Evolutionary conservation across 2,888 invertebrate species (phyloP), one percentile per base, ranked within the genome.

Genomic region (Hedya salicella): DNA sequence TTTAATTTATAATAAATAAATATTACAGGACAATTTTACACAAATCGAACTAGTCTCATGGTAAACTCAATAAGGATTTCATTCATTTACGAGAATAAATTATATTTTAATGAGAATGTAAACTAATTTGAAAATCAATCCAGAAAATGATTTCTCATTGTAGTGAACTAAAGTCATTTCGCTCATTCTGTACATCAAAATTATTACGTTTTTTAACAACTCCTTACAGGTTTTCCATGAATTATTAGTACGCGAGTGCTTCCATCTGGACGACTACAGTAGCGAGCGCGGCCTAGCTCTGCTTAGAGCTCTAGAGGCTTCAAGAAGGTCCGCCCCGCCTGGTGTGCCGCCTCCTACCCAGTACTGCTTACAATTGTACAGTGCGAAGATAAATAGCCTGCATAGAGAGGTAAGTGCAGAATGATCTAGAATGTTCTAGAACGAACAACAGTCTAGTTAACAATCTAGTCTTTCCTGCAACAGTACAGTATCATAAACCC

Each of bases 351-450:
- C 91, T 0, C 89, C 88, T 6, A 86, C 91, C 0, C 90, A 91
- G 50, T 82, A 88, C 77, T 88, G 89, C n/a, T 69, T 91, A 30
- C 85, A 86, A 0, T 69, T 92, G 1, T 91, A 90, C 70, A 85
- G 83, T 44, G 69, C 30, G 0, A 70, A 85, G 0, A 50, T 80
- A 1, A 80, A 79, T 54, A 74, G 73, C 32, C 61, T 62, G 0
- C 56, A 73, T 16, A 69, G 72, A 60, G 81, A 88, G 78, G 89
- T 89, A n/a, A 70, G 74, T 52, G 36, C 36, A 48, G 44, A 57
- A 19, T 3, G 4, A 36, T 19, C 19, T 11, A 57, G 57, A 57
- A 57, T 0, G 3, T 30, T 16, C 30, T 46, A 57, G 36, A n/a
- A 39, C 1, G 36, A 25, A 25, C n/a, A n/a, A 25, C 25, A 17